These are phyloP conservation scores for Miltochrista miniata DNA, from an alignment of 2,888 invertebrate genomes.

Conservation along the genomic window DNA sequence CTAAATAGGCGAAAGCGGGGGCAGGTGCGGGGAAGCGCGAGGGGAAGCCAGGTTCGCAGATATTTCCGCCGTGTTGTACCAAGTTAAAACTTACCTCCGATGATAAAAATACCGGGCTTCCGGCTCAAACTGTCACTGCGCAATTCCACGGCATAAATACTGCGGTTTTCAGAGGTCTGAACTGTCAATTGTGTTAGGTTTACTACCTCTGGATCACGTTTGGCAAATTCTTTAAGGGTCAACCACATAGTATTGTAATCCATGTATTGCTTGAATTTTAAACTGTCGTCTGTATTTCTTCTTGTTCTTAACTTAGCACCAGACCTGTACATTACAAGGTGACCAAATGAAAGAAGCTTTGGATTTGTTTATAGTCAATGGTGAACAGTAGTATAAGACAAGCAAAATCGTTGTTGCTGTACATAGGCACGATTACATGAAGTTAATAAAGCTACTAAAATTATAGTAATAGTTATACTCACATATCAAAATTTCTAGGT, in stretches of 20 bases:
- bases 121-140: conserved; percentile 63
- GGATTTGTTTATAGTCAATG: too few relatives aligned
- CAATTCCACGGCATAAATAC: conserved; percentile 64
- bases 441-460: background rate
- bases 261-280: conserved; percentile 50
- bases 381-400: too few relatives aligned
- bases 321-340: conserved; percentile 48
- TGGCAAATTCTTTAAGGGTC: conserved; percentile 42
- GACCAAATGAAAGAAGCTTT: too few relatives aligned
- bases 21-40: too few relatives aligned
- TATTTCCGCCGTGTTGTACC: too few relatives aligned
- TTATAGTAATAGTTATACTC: conserved; percentile 26
- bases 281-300: conserved; percentile 41
- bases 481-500: conserved; percentile 72
- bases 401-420: too few relatives aligned
- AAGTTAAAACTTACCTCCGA: conserved; percentile 54
- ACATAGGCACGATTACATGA: too few relatives aligned
- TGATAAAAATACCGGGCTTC: conserved; percentile 72
- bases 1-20: too few relatives aligned
- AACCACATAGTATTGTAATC: conserved; percentile 41
- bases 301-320: conserved; percentile 64
- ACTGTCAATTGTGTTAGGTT: conserved; percentile 49
- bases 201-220: conserved; percentile 57
- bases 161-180: conserved; percentile 56
- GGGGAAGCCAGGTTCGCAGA: too few relatives aligned